A percentile compares a stretch with the other conserved stretches of the same genome.
phyloP scores from a whole-genome alignment of 2,888 invertebrate genomes.

The Volucella zonaria region DNA sequence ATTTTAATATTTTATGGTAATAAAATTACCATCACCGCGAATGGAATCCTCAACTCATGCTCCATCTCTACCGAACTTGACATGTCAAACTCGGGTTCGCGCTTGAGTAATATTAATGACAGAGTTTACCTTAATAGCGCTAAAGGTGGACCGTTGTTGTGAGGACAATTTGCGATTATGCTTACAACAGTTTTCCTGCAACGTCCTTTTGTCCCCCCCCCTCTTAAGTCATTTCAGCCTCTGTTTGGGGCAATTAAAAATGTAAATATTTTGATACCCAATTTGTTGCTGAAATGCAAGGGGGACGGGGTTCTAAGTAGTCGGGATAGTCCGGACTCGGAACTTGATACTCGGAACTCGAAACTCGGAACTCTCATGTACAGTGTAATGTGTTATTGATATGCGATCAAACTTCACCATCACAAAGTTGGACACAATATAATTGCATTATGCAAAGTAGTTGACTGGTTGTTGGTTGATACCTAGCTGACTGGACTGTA shows the following conservation, averaged over 20 bases:
- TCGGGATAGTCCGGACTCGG: background rate
- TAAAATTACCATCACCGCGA: slow-evolving; percentile 50
- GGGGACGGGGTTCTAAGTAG: background rate
- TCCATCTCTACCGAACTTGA: slow-evolving; percentile 10
- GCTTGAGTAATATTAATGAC: slow-evolving; percentile 67
- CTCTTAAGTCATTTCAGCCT: slow-evolving; percentile 1
- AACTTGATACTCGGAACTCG: no score
- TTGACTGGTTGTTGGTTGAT: no score
- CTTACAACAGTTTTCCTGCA: slow-evolving; percentile 23
- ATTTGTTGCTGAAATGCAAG: slow-evolving; percentile 58
- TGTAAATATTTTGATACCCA: slow-evolving; percentile 70
- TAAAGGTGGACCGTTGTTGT: slow-evolving; percentile 41
- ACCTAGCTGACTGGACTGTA: background rate
- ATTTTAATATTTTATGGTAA: slow-evolving; percentile 69
- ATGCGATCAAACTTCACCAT: slow-evolving; percentile 61
- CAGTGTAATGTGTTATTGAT: slow-evolving; percentile 60
- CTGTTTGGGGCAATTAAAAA: slow-evolving; percentile 62
- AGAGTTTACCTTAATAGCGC: slow-evolving; percentile 47
- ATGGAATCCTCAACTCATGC: slow-evolving; percentile 43
- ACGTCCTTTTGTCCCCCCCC: background rate
- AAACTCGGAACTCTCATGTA: no score
- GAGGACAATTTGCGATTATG: slow-evolving; percentile 26
- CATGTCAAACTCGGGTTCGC: slow-evolving; percentile 60
- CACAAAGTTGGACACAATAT: slow-evolving; percentile 42
- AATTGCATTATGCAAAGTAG: slow-evolving; percentile 67